Evolutionary conservation across 2,113 vertebrate genomes (phyloP), one percentile per base, ranked within the genome.

Genomic region (Saimiri boliviensis): DNA sequence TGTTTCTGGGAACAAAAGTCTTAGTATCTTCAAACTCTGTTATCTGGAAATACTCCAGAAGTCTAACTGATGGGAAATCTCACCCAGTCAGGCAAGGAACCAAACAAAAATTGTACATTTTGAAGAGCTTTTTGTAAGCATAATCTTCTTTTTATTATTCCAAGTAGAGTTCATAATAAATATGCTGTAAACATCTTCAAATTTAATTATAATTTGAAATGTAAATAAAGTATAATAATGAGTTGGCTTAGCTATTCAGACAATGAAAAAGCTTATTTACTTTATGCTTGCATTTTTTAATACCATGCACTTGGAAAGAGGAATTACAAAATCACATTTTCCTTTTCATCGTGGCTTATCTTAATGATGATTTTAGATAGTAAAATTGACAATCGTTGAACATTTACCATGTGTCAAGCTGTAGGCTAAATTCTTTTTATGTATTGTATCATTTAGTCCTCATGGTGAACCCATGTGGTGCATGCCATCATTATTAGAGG

Each of bases 1-100:
- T 96, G 12, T 97, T 93, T 86, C 94, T 98, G 91, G 91, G 79
- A 98, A 96, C 73, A 86, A 86, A 83, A 86, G 83, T 88, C 68
- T 89, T 89, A 42, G 54, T 70, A 54, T 85, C 94, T 95, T 96
- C 63, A 86, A 86, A 87, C n/a, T 79, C 58, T 71, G 35, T 73
- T 86, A 70, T 76, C 80, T 91, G 92, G 80, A 86, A 89, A 30
- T 80, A 37, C 63, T 91, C 89, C 82, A 89, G 60, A 93, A 85
- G 42, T 94, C 45, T 96, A 60, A 79, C 40, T 86, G 45, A 81
- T 96, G 83, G 89, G 86, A 94, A 96, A 84, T 85, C 42, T 91
- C 42, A 27, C 32, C 68, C 79, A 80, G 80, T 13, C 79, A 49
- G 88, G 47, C 82, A 80, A 66, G 11, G 23, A 71, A 37, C 49